Evolutionary conservation across 2,113 vertebrate species (phyloP).

Genomic region (Hydrochoerus hydrochaeris): DNA sequence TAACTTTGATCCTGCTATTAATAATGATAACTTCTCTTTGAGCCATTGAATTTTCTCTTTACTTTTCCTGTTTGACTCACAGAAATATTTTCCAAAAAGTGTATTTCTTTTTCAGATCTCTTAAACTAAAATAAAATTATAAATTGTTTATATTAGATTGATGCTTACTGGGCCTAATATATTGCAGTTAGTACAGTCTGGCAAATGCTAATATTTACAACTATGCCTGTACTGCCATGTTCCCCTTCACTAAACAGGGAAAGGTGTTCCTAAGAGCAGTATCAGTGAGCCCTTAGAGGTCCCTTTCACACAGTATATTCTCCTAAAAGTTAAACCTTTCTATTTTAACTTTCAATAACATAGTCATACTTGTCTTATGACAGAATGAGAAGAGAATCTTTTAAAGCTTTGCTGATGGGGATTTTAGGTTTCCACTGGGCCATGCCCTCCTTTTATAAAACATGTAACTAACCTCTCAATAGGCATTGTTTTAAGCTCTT

Average conservation of each 20-base stretch:
- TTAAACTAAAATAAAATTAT: not conserved
- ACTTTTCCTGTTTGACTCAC: not conserved
- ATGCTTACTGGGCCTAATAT: not conserved
- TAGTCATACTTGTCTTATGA: not conserved
- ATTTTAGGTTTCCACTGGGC: not conserved
- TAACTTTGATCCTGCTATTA: not conserved
- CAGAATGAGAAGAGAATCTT: not conserved
- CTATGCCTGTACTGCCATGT: rapidly evolving
- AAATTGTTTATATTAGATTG: not conserved
- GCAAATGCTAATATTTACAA: not conserved
- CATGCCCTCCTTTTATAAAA: not conserved
- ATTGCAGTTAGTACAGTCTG: not conserved
- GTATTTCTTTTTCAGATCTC: not conserved
- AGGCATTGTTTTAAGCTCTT: not conserved
- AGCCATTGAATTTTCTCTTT: not conserved
- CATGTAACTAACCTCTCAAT: not conserved
- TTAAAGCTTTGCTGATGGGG: not conserved
- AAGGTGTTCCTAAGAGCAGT: not conserved
- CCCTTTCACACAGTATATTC: not conserved
- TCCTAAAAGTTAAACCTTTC: not conserved
- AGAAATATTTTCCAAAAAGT: not conserved
- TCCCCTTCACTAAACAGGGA: not conserved
- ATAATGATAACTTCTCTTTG: not conserved
- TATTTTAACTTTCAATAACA: not conserved
- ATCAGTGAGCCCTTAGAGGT: not conserved